phyloP scores from a whole-genome alignment of 2,888 invertebrate genomes.

The Clepsis dumicolana region DNA sequence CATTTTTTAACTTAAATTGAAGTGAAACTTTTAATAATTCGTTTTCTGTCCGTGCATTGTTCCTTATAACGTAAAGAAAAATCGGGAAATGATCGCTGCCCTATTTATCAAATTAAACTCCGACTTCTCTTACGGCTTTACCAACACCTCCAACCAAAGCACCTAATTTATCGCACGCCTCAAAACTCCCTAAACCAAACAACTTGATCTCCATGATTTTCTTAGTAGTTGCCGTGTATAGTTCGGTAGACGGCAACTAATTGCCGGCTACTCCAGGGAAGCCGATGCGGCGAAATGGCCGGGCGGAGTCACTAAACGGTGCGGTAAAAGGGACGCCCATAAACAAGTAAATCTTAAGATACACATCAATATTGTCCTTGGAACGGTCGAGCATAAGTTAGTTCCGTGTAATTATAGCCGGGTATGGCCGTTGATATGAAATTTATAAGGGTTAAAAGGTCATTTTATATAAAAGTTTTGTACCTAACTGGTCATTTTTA shows the following conservation, averaged over 20 bases:
- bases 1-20: no score
- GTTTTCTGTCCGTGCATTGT: no score
- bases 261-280: conserved; percentile 46
- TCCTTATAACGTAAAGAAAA: no score
- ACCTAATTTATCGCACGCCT: conserved; percentile 16
- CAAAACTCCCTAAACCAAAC: conserved; percentile 20
- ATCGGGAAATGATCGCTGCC: background rate
- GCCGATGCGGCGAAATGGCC: conserved; percentile 45
- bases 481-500: no score
- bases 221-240: conserved; percentile 33
- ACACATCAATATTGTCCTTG: conserved; percentile 44
- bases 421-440: background rate
- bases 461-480: no score
- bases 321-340: conserved; percentile 51
- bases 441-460: background rate
- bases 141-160: conserved; percentile 5
- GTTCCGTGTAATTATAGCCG: conserved; percentile 2
- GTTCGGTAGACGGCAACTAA: conserved; percentile 43
- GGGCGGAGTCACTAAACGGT: conserved; percentile 50
- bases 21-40: no score
- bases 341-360: conserved; percentile 45
- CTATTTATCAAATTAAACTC: background rate
- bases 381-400: conserved; percentile 28
- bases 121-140: background rate
- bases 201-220: conserved; percentile 33